phyloP scores from a whole-genome alignment of 2,113 vertebrate species.

The Scopus umbretta region DNA sequence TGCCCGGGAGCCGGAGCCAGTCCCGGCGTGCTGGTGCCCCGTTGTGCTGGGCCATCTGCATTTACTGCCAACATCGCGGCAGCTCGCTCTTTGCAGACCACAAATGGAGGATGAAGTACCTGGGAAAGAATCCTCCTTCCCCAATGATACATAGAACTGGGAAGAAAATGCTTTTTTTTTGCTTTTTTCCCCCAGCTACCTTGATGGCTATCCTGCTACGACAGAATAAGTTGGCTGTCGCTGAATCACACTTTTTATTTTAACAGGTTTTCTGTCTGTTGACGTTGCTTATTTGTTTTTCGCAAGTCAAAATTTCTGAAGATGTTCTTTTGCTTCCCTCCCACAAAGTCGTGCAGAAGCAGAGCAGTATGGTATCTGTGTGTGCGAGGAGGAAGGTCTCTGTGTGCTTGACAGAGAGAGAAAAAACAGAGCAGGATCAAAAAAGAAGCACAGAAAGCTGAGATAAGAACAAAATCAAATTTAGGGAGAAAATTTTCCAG shows the following conservation, averaged over 20 bases:
- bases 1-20: not conserved
- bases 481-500: not conserved
- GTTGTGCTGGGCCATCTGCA: not conserved
- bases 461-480: not conserved
- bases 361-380: not conserved
- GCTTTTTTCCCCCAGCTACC: not conserved
- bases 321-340: not conserved
- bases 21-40: not conserved
- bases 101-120: not conserved
- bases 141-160: not conserved
- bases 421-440: not conserved
- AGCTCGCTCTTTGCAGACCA: not conserved
- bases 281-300: not conserved
- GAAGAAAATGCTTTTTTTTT: not conserved
- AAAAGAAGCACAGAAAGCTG: not conserved
- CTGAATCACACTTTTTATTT: not conserved
- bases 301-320: not conserved
- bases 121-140: not conserved
- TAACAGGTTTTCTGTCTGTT: not conserved
- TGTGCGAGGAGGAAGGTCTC: not conserved
- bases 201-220: not conserved
- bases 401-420: not conserved
- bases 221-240: not conserved
- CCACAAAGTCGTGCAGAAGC: not conserved
- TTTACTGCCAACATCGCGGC: not conserved